These are phyloP conservation scores for Octomys mimax DNA, from an alignment of 2,797 vertebrate genomes.

Conservation along the genomic window DNA sequence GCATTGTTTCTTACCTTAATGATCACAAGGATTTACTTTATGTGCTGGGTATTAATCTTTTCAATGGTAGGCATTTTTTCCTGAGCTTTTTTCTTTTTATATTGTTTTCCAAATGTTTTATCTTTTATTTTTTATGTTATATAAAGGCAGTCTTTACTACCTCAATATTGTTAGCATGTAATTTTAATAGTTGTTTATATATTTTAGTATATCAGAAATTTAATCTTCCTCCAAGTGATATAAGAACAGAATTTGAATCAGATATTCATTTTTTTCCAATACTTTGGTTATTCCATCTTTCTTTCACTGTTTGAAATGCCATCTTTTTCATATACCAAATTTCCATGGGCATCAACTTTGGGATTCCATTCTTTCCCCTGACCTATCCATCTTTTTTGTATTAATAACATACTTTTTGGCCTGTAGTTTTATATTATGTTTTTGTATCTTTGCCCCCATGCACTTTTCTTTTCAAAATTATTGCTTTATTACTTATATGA, in stretches of 20 bases:
- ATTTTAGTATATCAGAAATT: conserved; percentile 9
- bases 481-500: conserved; percentile 20
- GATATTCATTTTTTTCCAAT: conserved; percentile 10
- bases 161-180: background rate
- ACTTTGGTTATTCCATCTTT: background rate
- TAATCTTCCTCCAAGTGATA: background rate
- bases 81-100: background rate
- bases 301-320: background rate
- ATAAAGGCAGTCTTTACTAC: background rate
- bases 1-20: background rate
- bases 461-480: background rate
- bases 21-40: conserved; percentile 4
- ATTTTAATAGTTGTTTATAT: background rate
- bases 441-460: background rate
- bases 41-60: conserved; percentile 30
- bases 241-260: background rate
- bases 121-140: conserved; percentile 23
- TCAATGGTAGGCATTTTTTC: background rate
- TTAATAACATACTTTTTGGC: background rate
- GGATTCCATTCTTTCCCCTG: background rate
- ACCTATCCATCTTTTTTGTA: background rate
- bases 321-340: conserved; percentile 12
- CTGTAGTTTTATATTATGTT: background rate
- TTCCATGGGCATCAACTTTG: background rate
- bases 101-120: conserved; percentile 30